Percentiles rank a stretch among this genome's conserved stretches.
Conservation (phyloP, 2,797 vertebrate genomes). For the Australoheros facetus region DNA sequence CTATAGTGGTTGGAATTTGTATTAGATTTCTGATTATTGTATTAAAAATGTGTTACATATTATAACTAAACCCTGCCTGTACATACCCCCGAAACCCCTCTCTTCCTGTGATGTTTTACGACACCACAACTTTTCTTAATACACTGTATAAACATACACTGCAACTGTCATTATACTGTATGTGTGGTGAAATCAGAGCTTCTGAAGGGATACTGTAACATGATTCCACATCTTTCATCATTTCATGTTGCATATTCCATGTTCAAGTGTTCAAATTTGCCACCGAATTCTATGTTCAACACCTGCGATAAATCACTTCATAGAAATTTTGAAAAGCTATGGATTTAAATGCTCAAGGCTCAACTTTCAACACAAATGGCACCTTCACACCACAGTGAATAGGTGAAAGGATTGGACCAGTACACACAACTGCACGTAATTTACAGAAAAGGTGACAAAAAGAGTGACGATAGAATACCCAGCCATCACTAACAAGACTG, state of each 20-base stretch:
- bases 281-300: neutral
- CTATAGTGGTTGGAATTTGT: neutral
- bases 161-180: neutral
- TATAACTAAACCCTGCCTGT: conserved; percentile 3
- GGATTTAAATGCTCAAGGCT: neutral
- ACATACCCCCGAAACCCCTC: neutral
- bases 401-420: neutral
- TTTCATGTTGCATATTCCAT: neutral
- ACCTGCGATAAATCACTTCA: neutral
- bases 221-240: neutral
- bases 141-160: neutral
- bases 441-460: neutral
- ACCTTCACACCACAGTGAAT: neutral
- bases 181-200: neutral
- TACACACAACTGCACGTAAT: neutral
- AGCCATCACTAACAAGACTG: neutral
- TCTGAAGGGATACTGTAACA: neutral
- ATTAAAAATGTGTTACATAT: neutral
- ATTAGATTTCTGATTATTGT: neutral
- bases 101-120: neutral
- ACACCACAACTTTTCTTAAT: neutral
- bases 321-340: neutral
- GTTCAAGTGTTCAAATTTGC: neutral
- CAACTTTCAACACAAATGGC: neutral
- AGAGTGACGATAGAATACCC: neutral